Conservation (phyloP, 2,797 vertebrate genomes). For the Enteromius mattozi region DNA sequence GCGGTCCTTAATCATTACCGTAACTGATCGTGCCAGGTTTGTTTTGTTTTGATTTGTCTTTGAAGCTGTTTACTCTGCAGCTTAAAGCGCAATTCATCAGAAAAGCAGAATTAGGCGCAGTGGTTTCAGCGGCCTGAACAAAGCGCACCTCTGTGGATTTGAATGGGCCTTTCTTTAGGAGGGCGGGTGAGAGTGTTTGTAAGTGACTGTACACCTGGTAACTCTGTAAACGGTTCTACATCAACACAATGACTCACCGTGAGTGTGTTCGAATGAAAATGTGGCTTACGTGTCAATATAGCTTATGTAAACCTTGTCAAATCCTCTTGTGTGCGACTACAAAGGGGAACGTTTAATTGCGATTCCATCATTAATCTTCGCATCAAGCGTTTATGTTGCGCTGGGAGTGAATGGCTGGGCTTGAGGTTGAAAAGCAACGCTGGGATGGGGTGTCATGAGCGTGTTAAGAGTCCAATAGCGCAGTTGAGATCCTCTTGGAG, state of each 20-base stretch:
- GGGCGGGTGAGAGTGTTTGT: constrained; percentile 43
- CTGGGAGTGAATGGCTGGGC: neutral
- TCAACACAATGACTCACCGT: constrained; percentile 68
- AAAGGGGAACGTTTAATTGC: constrained; percentile 52
- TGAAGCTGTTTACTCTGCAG: constrained; percentile 26
- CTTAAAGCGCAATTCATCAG: constrained; percentile 30
- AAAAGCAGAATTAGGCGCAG: neutral
- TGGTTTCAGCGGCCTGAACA: constrained; percentile 44
- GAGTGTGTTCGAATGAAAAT: constrained; percentile 62
- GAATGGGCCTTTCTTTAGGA: constrained; percentile 55
- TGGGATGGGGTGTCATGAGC: constrained; percentile 5
- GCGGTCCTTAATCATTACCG: constrained; percentile 33
- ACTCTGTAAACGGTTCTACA: constrained; percentile 72
- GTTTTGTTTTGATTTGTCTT: constrained; percentile 32
- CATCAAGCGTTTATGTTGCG: constrained; percentile 12
- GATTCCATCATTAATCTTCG: constrained; percentile 61
- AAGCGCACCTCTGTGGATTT: constrained; percentile 33
- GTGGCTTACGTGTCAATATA: constrained; percentile 65
- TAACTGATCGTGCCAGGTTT: constrained; percentile 6
- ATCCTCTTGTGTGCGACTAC: constrained; percentile 59
- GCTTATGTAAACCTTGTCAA: constrained; percentile 62
- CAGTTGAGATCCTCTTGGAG: constrained; percentile 1
- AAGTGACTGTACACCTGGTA: constrained; percentile 60
- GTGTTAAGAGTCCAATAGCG: constrained; percentile 17
- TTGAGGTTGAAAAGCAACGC: neutral